Evolutionary conservation across 2,888 invertebrate species (phyloP), one percentile per base, ranked within the genome.

Genomic region (Ypsolopha sequella): DNA sequence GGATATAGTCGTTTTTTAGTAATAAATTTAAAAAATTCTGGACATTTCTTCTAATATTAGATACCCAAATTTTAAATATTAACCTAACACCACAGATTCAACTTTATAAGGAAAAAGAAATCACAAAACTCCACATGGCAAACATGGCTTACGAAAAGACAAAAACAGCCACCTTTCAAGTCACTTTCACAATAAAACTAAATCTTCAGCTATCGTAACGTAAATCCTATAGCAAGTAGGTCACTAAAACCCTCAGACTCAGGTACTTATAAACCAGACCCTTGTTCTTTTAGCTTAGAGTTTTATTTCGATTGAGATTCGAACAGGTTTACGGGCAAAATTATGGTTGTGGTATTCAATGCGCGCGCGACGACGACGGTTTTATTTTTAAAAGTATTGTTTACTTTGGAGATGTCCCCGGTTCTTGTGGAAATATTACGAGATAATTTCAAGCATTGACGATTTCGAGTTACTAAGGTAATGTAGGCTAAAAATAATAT

Each of bases 281-380:
- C 24, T 24, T 24, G 4, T 24, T 24, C 4, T 3, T 24, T 24
- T 24, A 24, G 24, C 4, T 24, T 24, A 24, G 24, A 24, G 24
- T 24, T 24, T 24, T 3, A 24, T 24, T 24, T 24, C 4, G 24
- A 24, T 24, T 24, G 24, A 24, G 24, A 24, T 24, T 24, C 4
- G 24, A 24, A 24, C 24, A 24, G 24, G 4, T 24, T 24, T 24
- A 24, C 24, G 2, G 24, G 24, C 4, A 24, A 24, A 24, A 24
- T 24, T 24, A 2, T 24, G 24, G 24, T 24, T 24, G 24, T 24
- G 24, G 24, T 24, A 24, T 24, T 2, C 24, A 24, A 24, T 24
- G 24, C 24, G 24, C 24, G 24, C 24, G 24, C 51, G 48, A 50
- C 46, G 50, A 11, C 51, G 48, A 50, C 46, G 50, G 33, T 44